These are phyloP conservation scores for Sander lucioperca DNA, from an alignment of 2,113 vertebrate genomes.

Conservation along the genomic window DNA sequence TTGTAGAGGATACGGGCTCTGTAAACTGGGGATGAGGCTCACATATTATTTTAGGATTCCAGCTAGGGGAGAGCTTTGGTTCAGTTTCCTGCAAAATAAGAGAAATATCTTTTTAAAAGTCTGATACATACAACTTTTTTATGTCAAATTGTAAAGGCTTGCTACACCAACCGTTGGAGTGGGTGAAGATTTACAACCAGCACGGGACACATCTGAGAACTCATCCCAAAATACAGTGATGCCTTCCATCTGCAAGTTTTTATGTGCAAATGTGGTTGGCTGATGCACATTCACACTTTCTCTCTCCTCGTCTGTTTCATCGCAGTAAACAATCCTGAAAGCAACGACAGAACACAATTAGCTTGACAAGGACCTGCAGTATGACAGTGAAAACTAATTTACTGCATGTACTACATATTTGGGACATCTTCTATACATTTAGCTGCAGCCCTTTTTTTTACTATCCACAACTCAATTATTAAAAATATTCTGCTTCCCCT, in stretches of 20 bases:
- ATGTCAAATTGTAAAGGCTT: not conserved
- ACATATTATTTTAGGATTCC: slow-evolving; percentile 97
- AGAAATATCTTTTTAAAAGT: not conserved
- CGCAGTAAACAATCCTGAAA: slow-evolving; percentile 92
- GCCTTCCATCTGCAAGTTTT: slow-evolving; percentile 92
- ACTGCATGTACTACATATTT: not conserved
- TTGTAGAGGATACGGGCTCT: slow-evolving; percentile 88
- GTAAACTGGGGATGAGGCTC: slow-evolving; percentile 97
- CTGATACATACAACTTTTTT: not conserved
- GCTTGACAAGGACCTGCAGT: not conserved
- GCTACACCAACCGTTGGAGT: slow-evolving; percentile 87
- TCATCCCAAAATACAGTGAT: slow-evolving; percentile 95
- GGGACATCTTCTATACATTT: not conserved
- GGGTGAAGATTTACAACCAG: slow-evolving; percentile 90
- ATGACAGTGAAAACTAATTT: not conserved
- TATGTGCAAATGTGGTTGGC: slow-evolving; percentile 95
- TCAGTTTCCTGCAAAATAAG: slow-evolving; percentile 89
- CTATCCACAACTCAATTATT: not conserved
- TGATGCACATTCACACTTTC: slow-evolving; percentile 94
- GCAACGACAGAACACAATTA: slow-evolving; percentile 53
- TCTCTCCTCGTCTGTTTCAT: slow-evolving; percentile 92
- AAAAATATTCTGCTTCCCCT: not conserved
- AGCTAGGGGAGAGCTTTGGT: slow-evolving; percentile 97
- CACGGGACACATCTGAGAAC: slow-evolving; percentile 91
- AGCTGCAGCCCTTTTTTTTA: not conserved